phyloP scores from a whole-genome alignment of 1,140 invertebrate genomes.

The Papilio dardanus region DNA sequence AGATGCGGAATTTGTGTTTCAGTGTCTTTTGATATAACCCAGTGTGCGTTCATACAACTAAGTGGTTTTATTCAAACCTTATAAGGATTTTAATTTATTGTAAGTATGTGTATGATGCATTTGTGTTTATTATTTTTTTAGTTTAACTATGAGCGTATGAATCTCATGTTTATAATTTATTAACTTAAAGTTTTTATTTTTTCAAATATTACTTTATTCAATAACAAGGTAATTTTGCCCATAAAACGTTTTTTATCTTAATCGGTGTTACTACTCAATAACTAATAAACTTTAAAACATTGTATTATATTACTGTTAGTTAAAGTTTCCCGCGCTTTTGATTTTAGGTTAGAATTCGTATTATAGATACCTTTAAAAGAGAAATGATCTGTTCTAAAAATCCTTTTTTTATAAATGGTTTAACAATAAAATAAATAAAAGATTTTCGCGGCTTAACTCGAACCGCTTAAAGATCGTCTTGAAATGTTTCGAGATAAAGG shows the following conservation, averaged over 20 bases:
- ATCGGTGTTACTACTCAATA: neutral
- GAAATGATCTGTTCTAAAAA: slow-evolving; percentile 25
- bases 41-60: slow-evolving; percentile 59
- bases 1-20: slow-evolving; percentile 49
- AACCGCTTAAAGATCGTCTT: slow-evolving; percentile 67
- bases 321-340: slow-evolving; percentile 29
- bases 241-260: neutral
- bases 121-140: neutral
- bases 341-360: slow-evolving; percentile 16
- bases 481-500: slow-evolving; percentile 80
- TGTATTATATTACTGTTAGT: neutral
- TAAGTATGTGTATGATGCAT: slow-evolving; percentile 53
- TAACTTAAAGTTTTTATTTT: neutral
- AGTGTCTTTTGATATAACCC: slow-evolving; percentile 64
- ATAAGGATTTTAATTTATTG: slow-evolving; percentile 64
- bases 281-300: neutral
- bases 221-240: neutral
- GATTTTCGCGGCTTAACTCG: slow-evolving; percentile 60
- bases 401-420: slow-evolving; percentile 29
- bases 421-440: slow-evolving; percentile 46
- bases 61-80: slow-evolving; percentile 60
- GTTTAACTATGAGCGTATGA: neutral
- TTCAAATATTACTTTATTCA: too few species aligned
- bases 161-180: neutral
- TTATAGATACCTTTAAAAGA: slow-evolving; percentile 4